Conservation (phyloP, 2,888 invertebrate species). For the Liposcelis brunnea region DNA sequence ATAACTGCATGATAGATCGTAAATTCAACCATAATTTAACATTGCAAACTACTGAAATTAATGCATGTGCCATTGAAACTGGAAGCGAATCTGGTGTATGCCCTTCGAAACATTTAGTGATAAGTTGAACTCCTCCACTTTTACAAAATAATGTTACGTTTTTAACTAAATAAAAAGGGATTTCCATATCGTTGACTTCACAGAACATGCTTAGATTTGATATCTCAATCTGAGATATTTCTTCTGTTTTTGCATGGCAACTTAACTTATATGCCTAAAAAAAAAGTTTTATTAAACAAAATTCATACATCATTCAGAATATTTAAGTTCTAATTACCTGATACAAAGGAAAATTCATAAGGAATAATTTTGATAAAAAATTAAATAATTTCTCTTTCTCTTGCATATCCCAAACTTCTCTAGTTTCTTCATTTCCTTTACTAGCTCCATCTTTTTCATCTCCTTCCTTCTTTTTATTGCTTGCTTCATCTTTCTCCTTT, state of each 20-base stretch:
- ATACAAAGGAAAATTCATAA: slow-evolving; percentile 77
- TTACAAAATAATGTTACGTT: slow-evolving; percentile 88
- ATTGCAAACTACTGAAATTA: slow-evolving; percentile 82
- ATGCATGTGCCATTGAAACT: slow-evolving; percentile 76
- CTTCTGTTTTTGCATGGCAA: slow-evolving; percentile 59
- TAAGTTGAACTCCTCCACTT: slow-evolving; percentile 70
- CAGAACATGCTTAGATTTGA: slow-evolving; percentile 62
- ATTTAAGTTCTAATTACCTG: slow-evolving; percentile 62
- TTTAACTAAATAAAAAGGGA: slow-evolving; percentile 72
- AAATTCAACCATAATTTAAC: slow-evolving; percentile 87
- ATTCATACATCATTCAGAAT: slow-evolving; percentile 1
- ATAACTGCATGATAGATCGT: slow-evolving; percentile 70
- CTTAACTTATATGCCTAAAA: slow-evolving; percentile 22
- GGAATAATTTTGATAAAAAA: slow-evolving; percentile 69
- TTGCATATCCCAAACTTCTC: neutral
- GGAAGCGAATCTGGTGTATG: slow-evolving; percentile 57
- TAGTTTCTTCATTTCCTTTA: neutral
- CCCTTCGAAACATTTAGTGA: slow-evolving; percentile 71
- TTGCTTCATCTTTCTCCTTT: slow-evolving; percentile 20
- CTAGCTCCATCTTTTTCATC: slow-evolving; percentile 16
- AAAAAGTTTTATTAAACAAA: neutral
- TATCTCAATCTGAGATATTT: slow-evolving; percentile 69
- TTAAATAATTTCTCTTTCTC: slow-evolving; percentile 59
- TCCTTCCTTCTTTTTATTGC: slow-evolving; percentile 21
- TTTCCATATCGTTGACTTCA: slow-evolving; percentile 85